phyloP scores from a whole-genome alignment of 2,113 vertebrate species.

The Pelmatolapia mariae region DNA sequence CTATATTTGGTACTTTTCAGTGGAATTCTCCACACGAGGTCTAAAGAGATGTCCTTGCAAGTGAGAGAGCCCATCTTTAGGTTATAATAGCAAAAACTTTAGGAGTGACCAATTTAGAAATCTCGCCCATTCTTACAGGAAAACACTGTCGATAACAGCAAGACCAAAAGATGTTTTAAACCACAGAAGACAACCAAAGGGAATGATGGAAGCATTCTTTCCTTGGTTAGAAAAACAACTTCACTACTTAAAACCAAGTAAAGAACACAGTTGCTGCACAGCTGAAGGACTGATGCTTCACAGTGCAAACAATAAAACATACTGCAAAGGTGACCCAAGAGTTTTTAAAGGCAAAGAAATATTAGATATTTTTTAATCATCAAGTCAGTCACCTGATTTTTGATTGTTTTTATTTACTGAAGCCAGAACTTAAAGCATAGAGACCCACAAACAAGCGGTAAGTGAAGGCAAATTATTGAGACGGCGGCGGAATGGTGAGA shows the following conservation, averaged over 20 bases:
- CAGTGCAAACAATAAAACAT: not conserved
- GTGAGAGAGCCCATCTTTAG: not conserved
- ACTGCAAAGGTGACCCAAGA: not conserved
- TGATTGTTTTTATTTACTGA: not conserved
- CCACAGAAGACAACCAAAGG: not conserved
- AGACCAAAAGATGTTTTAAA: not conserved
- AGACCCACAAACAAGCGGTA: rapidly evolving
- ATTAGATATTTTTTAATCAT: not conserved
- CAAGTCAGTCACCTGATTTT: not conserved
- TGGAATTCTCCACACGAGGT: not conserved
- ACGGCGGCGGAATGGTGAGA: not conserved
- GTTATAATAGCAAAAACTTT: not conserved
- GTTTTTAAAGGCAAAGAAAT: not conserved
- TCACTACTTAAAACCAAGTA: not conserved
- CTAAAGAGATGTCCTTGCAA: not conserved
- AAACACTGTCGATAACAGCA: not conserved
- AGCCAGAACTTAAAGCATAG: not conserved
- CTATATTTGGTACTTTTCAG: rapidly evolving
- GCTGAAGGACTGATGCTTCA: not conserved
- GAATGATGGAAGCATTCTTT: not conserved
- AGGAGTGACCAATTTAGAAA: not conserved
- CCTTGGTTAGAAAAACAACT: not conserved
- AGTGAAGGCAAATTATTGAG: not conserved
- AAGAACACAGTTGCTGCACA: not conserved
- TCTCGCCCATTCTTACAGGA: not conserved